Base-by-base conservation (phyloP, 2,113 vertebrate species). In the Channa argus region DNA sequence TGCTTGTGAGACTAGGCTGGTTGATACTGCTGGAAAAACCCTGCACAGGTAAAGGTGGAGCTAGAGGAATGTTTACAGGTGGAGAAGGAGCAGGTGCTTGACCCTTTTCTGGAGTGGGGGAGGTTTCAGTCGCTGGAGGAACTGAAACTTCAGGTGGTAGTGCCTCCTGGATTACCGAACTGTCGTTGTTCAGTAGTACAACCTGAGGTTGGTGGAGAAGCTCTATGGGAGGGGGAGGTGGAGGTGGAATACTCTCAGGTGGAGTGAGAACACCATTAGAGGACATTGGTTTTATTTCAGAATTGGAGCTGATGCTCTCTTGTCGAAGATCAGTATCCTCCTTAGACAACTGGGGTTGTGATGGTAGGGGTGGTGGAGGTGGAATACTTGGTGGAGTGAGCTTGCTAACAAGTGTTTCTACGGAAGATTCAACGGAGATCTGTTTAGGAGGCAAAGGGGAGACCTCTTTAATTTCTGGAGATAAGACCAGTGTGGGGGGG, bases 311-410 rank as follows among this genome's bases (percentile, higher is more conserved):
- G 36, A 64, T 45, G 7, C 12, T 51, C 5, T 82, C 64, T n/a
- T 72, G 52, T 46, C 63, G 37, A 45, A 62, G 13, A 63, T 69
- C 12, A 62, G 38, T 52, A n/a, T 82, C 51, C 34, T 77, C 53
- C 10, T 71, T 55, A 66, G 71, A 52, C 2, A 45, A 55, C 36
- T 74, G 51, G 5, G 53, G 34, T 3, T 72, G 43, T 60, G 68
- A 36, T 1, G 8, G 67, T 1, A 70, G 50, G 1, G 77, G 46
- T 36, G 72, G 80, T 43, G 82, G 67, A 60, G 80, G 85, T 45
- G 86, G 83, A 80, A 88, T 84, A 89, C 74, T 84, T 63, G 73
- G 89, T 52, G 82, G 75, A n/a, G 9, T 14, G 5, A 80, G 52
- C 6, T 47, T 79, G 41, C 34, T 67, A 50, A 61, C 13, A 5